A percentile compares a stretch with the other conserved stretches of the same genome.
Conservation (phyloP, 2,888 invertebrate species). For the Drosophila subsilvestris region DNA sequence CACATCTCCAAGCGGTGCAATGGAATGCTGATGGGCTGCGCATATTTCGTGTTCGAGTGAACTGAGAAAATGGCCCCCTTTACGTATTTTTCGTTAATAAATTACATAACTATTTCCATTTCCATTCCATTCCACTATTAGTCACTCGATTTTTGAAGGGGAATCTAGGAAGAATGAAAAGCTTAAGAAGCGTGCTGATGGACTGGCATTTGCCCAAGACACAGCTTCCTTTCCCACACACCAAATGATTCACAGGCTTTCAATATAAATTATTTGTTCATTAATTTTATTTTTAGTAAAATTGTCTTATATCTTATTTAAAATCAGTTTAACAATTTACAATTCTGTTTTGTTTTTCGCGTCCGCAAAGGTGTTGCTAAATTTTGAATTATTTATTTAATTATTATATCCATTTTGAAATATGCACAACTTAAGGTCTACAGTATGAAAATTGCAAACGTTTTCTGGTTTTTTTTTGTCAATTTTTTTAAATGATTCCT, state of each 20-base stretch:
- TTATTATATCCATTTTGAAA: slow-evolving; percentile 47
- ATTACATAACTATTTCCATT: too few relatives aligned
- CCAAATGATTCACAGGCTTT: not conserved
- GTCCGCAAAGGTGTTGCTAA: slow-evolving; percentile 39
- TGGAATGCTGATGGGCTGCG: slow-evolving; percentile 30
- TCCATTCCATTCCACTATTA: too few relatives aligned
- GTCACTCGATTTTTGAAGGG: too few relatives aligned
- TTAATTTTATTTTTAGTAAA: slow-evolving; percentile 75
- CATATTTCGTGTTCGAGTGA: too few relatives aligned
- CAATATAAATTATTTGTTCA: slow-evolving; percentile 43
- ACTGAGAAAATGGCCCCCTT: slow-evolving; percentile 9
- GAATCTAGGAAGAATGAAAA: too few relatives aligned
- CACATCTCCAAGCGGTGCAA: slow-evolving; percentile 27
- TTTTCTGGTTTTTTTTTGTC: slow-evolving; percentile 32
- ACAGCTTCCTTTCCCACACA: not conserved
- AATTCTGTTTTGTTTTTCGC: slow-evolving; percentile 45
- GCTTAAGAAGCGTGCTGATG: too few relatives aligned
- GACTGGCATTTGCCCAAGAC: slow-evolving; percentile 51
- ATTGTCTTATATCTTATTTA: slow-evolving; percentile 74
- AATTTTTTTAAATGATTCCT: slow-evolving; percentile 39
- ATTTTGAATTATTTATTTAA: slow-evolving; percentile 43
- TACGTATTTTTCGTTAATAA: too few relatives aligned
- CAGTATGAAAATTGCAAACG: slow-evolving; percentile 70
- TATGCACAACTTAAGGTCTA: slow-evolving; percentile 76
- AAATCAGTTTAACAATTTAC: slow-evolving; percentile 80